A percentile compares a stretch with the other conserved stretches of the same genome.
phyloP scores from a whole-genome alignment of 1,140 invertebrate species.

The Zophobas morio region DNA sequence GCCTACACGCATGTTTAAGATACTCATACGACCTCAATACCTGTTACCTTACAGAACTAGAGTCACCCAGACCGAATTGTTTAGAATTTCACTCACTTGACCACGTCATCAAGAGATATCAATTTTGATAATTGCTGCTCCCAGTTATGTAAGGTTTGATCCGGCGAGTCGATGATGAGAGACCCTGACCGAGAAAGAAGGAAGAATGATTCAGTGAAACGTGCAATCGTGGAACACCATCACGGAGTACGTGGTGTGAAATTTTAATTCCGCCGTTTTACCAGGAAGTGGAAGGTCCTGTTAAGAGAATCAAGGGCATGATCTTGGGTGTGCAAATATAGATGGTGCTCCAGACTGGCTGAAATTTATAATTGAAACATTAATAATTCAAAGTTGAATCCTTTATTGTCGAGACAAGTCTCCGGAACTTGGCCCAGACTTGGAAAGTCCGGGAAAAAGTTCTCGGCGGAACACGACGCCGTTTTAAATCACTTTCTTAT shows the following conservation, averaged over 20 bases:
- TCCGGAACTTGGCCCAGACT: neutral
- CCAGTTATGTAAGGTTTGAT: slow-evolving; percentile 6
- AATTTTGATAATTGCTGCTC: neutral
- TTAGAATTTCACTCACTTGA: neutral
- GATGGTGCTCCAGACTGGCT: neutral
- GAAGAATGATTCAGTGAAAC: slow-evolving; percentile 42
- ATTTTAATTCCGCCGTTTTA: slow-evolving; percentile 29
- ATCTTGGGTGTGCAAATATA: neutral
- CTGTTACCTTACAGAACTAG: slow-evolving; percentile 12
- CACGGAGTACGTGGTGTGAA: slow-evolving; percentile 43
- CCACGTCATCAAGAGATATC: neutral
- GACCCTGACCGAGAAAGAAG: slow-evolving; percentile 44
- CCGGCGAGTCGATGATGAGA: slow-evolving; percentile 8
- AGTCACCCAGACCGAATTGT: neutral
- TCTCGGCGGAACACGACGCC: slow-evolving; percentile 9
- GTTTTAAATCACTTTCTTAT: slow-evolving; percentile 30
- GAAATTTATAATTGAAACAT: slow-evolving; percentile 19
- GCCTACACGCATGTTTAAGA: slow-evolving; percentile 10
- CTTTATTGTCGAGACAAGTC: neutral
- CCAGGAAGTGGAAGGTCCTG: slow-evolving; percentile 30
- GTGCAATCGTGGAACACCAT: slow-evolving; percentile 25
- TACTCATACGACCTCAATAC: slow-evolving; percentile 30
- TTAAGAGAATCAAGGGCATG: slow-evolving; percentile 17
- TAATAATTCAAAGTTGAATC: neutral
- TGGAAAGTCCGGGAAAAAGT: neutral